Percentiles rank a stretch among this genome's conserved stretches.
Evolutionary conservation across 1,140 invertebrate species (phyloP).

Genomic region (Zaprionus ghesquierei): DNA sequence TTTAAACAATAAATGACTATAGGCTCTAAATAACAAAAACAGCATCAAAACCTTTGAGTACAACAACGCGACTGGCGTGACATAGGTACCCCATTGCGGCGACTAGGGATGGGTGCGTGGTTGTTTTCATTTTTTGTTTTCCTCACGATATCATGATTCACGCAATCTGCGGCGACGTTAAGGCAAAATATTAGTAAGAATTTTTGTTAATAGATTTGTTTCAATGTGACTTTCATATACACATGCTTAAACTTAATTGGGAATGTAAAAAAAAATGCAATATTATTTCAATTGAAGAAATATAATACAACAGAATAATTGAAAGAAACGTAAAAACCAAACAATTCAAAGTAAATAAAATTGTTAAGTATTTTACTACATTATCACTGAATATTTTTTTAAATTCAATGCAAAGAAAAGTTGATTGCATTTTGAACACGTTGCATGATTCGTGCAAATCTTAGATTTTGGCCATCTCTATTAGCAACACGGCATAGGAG

Average conservation of each 20-base stretch:
- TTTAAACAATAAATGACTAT: conserved; percentile 1
- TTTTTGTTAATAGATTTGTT: background rate
- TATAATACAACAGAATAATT: too few species aligned
- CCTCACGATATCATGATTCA: background rate
- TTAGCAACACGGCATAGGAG: background rate
- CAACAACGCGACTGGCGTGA: conserved; percentile 3
- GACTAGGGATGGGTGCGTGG: conserved; percentile 7
- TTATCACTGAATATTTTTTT: background rate
- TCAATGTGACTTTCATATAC: background rate
- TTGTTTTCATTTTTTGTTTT: conserved; percentile 11
- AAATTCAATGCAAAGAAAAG: background rate
- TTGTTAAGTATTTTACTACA: background rate
- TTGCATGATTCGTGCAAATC: background rate
- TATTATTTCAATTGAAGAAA: too few species aligned
- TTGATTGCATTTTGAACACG: background rate
- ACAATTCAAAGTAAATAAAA: background rate
- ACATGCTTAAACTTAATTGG: too few species aligned
- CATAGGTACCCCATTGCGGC: background rate
- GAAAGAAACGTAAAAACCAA: too few species aligned
- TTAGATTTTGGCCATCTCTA: background rate
- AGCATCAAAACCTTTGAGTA: conserved; percentile 10
- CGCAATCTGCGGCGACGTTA: background rate
- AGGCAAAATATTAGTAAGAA: background rate
- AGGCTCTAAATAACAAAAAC: conserved; percentile 8
- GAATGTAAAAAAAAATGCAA: too few species aligned